A percentile compares a stretch with the other conserved stretches of the same genome.
These are phyloP conservation scores for Poecilia wingei DNA, from an alignment of 2,797 vertebrate species.

Conservation along the genomic window DNA sequence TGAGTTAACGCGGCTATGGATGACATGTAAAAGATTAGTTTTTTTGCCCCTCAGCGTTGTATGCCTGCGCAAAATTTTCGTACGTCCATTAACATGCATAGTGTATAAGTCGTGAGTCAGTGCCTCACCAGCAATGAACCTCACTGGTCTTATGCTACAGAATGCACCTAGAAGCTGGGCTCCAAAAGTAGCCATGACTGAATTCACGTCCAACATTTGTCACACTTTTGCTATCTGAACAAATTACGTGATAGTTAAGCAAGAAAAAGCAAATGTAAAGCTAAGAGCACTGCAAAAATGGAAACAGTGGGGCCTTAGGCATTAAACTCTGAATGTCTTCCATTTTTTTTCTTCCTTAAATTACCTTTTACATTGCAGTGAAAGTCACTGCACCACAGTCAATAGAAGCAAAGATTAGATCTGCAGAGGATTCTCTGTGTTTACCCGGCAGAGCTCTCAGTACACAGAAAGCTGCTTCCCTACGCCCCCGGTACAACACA, in stretches of 20 bases:
- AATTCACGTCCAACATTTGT: not conserved
- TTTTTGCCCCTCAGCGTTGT: too few relatives aligned
- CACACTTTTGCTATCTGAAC: not conserved
- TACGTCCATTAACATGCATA: too few relatives aligned
- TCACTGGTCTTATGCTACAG: not conserved
- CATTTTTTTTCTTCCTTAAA: constrained; percentile 11
- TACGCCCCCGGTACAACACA: constrained; percentile 38
- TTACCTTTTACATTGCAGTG: constrained; percentile 30
- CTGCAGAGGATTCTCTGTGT: constrained; percentile 37
- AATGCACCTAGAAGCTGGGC: not conserved
- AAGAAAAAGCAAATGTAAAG: not conserved
- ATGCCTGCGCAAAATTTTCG: too few relatives aligned
- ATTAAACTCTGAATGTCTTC: not conserved
- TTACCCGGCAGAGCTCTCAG: constrained; percentile 52
- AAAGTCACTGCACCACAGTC: constrained; percentile 14
- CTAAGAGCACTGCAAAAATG: not conserved
- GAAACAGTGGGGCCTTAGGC: constrained; percentile 3
- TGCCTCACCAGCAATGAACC: too few relatives aligned
- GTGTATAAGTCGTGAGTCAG: too few relatives aligned
- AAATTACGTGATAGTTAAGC: not conserved
- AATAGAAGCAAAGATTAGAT: constrained; percentile 24
- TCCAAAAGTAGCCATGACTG: not conserved
- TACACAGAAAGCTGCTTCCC: constrained; percentile 47
- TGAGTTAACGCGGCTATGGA: too few relatives aligned
- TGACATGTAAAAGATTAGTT: too few relatives aligned